Base-by-base conservation (phyloP, 2,797 vertebrate species). In the Cossypha niveicapilla region DNA sequence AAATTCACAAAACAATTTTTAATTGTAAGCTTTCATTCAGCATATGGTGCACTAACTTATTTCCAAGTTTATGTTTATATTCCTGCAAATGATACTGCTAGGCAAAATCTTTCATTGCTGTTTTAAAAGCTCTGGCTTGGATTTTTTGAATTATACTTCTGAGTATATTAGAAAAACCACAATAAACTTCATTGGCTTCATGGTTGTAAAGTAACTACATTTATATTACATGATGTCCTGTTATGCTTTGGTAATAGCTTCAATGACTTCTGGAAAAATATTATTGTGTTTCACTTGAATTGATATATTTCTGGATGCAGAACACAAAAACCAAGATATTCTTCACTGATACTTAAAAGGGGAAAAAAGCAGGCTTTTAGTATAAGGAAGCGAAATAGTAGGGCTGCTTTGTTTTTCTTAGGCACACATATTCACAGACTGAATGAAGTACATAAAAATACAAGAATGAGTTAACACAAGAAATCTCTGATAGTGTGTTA, bases 391-490 rank as follows among this genome's bases (percentile, higher is more conserved):
- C 30, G 56, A 90, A 86, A 74, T 94, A 96, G 96, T 94, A 81
- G 75, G 63, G n/a, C 89, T 95, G 66, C 89, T 96, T 97, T 97
- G 53, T 93, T 97, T 92, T 96, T 93, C 87, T 90, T 94, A 71
- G 92, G 84, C 85, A 91, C 62, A 65, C 24, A 27, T 30, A 27
- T 66, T 78, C 73, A 85, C 37, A 95, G 79, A 74, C 45, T 78
- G 88, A 93, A 91, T 62, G 73, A 92, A 87, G 14, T 56, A 90
- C 50, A 67, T 62, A 78, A 92, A 96, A 97, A 88, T 68, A 95
- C 54, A 79, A 90, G 57, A 28, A 72, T 66, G 72, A 91, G 92
- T 51, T 95, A 68, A 87, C 47, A 78, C 60, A 75, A 90, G 68
- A 66, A 80, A 76, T 93, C 32, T 92, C 45, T 81, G 85, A 93